phyloP scores from a whole-genome alignment of 2,888 invertebrate genomes.

The Fragum fragum region DNA sequence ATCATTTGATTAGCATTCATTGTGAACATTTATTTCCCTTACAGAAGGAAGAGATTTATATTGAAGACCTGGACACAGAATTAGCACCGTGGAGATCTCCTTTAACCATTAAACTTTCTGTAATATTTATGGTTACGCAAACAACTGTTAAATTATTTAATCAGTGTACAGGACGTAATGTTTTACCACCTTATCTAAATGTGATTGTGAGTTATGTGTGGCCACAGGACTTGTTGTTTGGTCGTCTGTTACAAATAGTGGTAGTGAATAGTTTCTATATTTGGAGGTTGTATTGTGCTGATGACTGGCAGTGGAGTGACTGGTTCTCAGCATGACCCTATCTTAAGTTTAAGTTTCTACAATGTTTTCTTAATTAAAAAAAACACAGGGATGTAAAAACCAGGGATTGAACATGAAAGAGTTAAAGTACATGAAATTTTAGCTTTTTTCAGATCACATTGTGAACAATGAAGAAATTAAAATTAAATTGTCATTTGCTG shows the following conservation, averaged over 20 bases:
- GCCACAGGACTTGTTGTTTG: constrained; percentile 75
- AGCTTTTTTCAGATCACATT: no score
- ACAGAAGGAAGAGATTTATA: constrained; percentile 61
- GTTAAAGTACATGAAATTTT: no score
- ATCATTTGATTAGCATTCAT: no score
- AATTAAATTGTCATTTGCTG: no score
- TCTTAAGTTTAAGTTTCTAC: neutral
- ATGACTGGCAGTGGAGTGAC: constrained; percentile 79
- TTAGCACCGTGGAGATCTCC: constrained; percentile 77
- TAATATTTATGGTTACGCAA: constrained; percentile 81
- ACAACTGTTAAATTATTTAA: constrained; percentile 72
- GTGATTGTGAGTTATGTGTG: constrained; percentile 60
- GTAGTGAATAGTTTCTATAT: constrained; percentile 77
- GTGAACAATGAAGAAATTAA: no score
- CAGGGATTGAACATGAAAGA: no score
- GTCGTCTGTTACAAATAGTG: constrained; percentile 75
- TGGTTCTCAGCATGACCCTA: constrained; percentile 70
- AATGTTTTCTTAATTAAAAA: no score
- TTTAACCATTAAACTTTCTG: constrained; percentile 75
- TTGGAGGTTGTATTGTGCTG: constrained; percentile 78
- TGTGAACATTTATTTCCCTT: constrained; percentile 22
- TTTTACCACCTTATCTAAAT: constrained; percentile 54
- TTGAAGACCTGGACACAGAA: constrained; percentile 59
- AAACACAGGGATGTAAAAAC: no score
- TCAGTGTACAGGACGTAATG: constrained; percentile 69